Base-by-base conservation (phyloP, 1,140 invertebrate genomes). In the Onthophagus taurus region DNA sequence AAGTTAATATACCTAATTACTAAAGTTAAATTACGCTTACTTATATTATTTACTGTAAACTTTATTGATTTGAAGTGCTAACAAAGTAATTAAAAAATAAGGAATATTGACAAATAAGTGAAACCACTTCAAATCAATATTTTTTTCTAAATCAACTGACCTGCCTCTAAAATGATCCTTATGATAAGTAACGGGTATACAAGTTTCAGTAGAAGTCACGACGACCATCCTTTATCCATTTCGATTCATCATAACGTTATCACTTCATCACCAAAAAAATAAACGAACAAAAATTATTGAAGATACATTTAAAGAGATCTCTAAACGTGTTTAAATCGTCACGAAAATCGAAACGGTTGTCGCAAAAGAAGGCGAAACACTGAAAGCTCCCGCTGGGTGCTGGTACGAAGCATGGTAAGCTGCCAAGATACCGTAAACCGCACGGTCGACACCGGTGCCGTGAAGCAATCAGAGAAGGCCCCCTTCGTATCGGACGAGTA, bases 151-250 rank as follows among this genome's bases (percentile, higher is more conserved):
- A 19, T n/a, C 21, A 39, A 45, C 55, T 33, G 49, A 59, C 57
- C 57, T 59, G 43, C 57, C 53, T 46, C 46, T 51, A 31, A 47
- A 48, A 39, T 31, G 24, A 29, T 49, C 42, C 14, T 44, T 38
- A 12, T 42, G 47, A 45, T 57, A 57, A 2, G 57, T 59, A 18
- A 59, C 45, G n/a, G 57, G 57, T 44, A 59, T 57, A 31, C 55
- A 51, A 44, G 52, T 50, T 31, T 59, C 53, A n/a, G 57, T 59
- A 17, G 50, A 51, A 46, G 55, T 57, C 49, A 59, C 57, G 18
- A 59, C 57, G 34, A 59, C 57, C 57, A 59, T 59, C 29, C 47
- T 58, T 49, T n/a, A n/a, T n/a, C n/a, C 46, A 47, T 43, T 19
- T 31, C 18, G 20, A 14, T 24, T 30, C 45, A 51, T 33, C 21